Percentiles rank a stretch among this genome's conserved stretches.
Conservation (phyloP, 1,140 invertebrate species). For the fruit fly (Drosophila melanogaster) region DNA sequence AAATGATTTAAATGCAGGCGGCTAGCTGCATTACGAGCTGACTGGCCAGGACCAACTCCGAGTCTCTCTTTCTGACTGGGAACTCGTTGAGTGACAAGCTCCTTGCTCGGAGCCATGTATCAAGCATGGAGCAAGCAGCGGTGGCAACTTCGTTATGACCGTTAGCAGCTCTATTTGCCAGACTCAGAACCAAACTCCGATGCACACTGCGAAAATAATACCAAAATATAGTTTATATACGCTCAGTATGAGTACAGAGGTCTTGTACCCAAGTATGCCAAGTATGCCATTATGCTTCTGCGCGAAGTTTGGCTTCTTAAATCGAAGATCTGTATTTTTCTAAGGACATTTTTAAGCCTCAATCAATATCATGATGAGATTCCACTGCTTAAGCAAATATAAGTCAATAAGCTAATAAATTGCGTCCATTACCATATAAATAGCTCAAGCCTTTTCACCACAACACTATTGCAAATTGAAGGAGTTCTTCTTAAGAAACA, state of each 20-base stretch:
- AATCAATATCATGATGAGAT: too few species aligned
- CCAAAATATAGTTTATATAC: too few species aligned
- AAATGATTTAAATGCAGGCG: conserved; percentile 76
- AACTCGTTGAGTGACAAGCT: conserved; percentile 59
- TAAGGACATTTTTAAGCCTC: too few species aligned
- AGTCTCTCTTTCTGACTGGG: conserved; percentile 17
- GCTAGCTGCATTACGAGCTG: conserved; percentile 63
- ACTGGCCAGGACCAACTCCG: conserved; percentile 11
- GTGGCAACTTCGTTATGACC: conserved; percentile 72
- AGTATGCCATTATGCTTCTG: too few species aligned
- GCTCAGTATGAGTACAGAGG: too few species aligned
- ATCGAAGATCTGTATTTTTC: too few species aligned
- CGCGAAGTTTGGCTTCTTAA: too few species aligned
- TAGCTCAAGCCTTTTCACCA: neutral
- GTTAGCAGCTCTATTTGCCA: conserved; percentile 74
- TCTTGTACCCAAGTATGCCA: too few species aligned
- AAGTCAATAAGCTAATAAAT: too few species aligned
- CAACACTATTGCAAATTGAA: neutral
- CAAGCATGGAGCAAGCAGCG: conserved; percentile 59
- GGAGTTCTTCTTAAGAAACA: neutral
- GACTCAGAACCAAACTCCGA: conserved; percentile 3
- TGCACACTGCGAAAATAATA: neutral
- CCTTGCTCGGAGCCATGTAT: conserved; percentile 52
- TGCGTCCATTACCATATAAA: too few species aligned
- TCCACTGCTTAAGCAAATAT: too few species aligned